Conservation (phyloP, 2,888 invertebrate genomes). For the Sphaeridia pumilis region DNA sequence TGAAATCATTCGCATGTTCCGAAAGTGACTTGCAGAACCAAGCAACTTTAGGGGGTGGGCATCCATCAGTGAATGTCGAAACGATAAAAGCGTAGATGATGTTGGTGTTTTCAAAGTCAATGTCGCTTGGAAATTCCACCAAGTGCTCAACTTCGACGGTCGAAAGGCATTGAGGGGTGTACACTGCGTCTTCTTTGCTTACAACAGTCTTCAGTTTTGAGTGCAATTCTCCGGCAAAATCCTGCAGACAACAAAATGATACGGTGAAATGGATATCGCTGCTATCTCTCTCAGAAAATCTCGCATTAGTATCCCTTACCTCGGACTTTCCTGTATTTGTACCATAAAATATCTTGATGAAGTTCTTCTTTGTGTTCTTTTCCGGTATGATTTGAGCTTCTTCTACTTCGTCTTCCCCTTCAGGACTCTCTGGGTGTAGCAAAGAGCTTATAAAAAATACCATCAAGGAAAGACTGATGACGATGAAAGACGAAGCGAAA, state of each 20-base stretch:
- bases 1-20: slow-evolving; percentile 46
- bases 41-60: slow-evolving; percentile 42
- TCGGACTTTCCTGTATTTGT: slow-evolving; percentile 38
- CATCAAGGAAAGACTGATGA: slow-evolving; percentile 21
- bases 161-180: slow-evolving; percentile 10
- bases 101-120: slow-evolving; percentile 3
- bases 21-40: slow-evolving; percentile 47
- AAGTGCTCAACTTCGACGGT: slow-evolving; percentile 23
- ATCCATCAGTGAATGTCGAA: slow-evolving; percentile 46
- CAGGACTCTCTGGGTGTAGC: background rate
- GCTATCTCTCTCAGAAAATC: background rate
- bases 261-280: background rate
- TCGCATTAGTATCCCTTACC: slow-evolving; percentile 21
- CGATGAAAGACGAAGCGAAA: slow-evolving; percentile 18
- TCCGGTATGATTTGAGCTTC: background rate
- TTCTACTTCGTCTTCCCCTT: slow-evolving; percentile 3
- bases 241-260: slow-evolving; percentile 11
- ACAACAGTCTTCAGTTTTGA: slow-evolving; percentile 14
- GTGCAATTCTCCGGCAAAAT: slow-evolving; percentile 19
- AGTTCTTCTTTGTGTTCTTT: slow-evolving; percentile 5
- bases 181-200: slow-evolving; percentile 4
- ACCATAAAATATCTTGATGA: slow-evolving; percentile 37
- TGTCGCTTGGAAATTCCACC: slow-evolving; percentile 16
- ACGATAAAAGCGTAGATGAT: slow-evolving; percentile 41
- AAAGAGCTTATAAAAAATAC: slow-evolving; percentile 15